These are phyloP conservation scores for Elymnias hypermnestra DNA, from an alignment of 1,140 invertebrate genomes.

Conservation along the genomic window DNA sequence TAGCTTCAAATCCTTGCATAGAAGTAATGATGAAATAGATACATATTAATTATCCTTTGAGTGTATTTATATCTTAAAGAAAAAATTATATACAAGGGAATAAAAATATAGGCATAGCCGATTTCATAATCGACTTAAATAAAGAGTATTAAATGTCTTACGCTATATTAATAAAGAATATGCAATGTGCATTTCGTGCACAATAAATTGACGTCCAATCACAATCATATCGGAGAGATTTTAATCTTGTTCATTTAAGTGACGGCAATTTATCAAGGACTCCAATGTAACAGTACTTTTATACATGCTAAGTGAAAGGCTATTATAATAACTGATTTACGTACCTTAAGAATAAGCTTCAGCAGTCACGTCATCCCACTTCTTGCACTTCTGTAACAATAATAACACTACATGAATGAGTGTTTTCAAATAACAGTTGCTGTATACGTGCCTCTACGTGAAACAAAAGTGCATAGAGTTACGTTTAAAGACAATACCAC, in stretches of 20 bases:
- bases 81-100: too few relatives aligned
- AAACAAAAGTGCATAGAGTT: too few relatives aligned
- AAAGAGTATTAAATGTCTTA: neutral
- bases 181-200: neutral
- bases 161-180: neutral
- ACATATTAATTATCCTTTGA: too few relatives aligned
- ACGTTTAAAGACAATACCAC: too few relatives aligned
- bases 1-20: too few relatives aligned
- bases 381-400: slow-evolving; percentile 66
- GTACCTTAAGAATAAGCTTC: slow-evolving; percentile 34
- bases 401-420: slow-evolving; percentile 7
- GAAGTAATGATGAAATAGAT: too few relatives aligned
- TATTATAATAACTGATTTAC: neutral
- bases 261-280: slow-evolving; percentile 7
- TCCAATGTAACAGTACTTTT: too few relatives aligned
- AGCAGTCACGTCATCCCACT: slow-evolving; percentile 49
- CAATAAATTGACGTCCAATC: slow-evolving; percentile 12
- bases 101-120: too few relatives aligned
- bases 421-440: neutral
- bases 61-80: too few relatives aligned
- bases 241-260: slow-evolving; percentile 1
- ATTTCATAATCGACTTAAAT: neutral
- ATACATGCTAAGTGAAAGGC: neutral
- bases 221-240: slow-evolving; percentile 9
- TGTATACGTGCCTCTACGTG: too few relatives aligned